Conservation (phyloP, 2,797 vertebrate genomes). For the Lates japonicus region DNA sequence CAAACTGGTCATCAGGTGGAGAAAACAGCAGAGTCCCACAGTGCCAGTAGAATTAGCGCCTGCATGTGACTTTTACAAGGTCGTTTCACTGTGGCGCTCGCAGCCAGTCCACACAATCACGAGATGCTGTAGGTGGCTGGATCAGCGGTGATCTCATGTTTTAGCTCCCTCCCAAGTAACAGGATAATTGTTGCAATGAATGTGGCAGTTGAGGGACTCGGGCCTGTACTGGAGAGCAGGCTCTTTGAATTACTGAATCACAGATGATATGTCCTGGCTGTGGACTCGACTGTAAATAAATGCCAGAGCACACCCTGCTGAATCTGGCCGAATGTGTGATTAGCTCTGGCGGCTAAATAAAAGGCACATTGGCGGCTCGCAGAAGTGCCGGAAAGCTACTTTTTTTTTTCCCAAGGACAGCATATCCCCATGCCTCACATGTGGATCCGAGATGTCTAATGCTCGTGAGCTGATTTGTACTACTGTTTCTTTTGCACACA, state of each 20-base stretch:
- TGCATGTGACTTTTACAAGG: conserved; percentile 58
- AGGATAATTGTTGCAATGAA: conserved; percentile 61
- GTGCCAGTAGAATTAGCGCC: conserved; percentile 51
- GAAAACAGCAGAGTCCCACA: conserved; percentile 21
- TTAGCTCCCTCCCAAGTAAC: conserved; percentile 54
- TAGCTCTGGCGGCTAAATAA: conserved; percentile 75
- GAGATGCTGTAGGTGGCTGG: conserved; percentile 43
- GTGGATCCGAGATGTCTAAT: conserved; percentile 60
- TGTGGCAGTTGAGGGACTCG: conserved; percentile 62
- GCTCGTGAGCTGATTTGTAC: conserved; percentile 60
- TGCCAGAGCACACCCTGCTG: conserved; percentile 78
- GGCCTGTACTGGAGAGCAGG: conserved; percentile 45
- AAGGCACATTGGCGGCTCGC: conserved; percentile 65
- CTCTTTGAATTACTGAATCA: conserved; percentile 70
- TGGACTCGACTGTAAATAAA: conserved; percentile 63
- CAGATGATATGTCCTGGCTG: conserved; percentile 68
- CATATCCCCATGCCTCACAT: conserved; percentile 62
- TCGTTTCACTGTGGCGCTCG: conserved; percentile 43
- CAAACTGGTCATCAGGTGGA: conserved; percentile 39
- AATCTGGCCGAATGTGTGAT: conserved; percentile 71
- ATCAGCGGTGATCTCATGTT: conserved; percentile 68
- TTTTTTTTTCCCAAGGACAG: conserved; percentile 57
- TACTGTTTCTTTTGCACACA: conserved; percentile 69
- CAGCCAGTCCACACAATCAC: conserved; percentile 46
- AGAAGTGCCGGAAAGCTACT: conserved; percentile 56